These are phyloP conservation scores for Melieria crassipennis DNA, from an alignment of 2,888 invertebrate species.

Conservation along the genomic window DNA sequence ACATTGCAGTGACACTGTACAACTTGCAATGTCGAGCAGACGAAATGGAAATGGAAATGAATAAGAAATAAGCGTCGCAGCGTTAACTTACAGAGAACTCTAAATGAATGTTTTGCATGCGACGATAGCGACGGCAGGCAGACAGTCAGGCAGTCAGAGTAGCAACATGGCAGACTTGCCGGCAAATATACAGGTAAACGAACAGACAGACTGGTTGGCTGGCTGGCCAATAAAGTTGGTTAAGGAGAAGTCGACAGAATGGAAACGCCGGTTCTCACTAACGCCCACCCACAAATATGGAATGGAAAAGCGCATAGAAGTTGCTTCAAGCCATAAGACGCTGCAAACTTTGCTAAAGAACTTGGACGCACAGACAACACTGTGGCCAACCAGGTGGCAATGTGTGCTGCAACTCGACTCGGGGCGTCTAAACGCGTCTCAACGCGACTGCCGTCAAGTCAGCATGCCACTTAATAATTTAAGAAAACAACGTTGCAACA, in stretches of 20 bases:
- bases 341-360: not conserved
- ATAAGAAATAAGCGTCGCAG: constrained; percentile 24
- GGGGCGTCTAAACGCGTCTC: not conserved
- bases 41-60: constrained; percentile 20
- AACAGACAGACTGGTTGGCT: constrained; percentile 1
- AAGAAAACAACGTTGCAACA: constrained; percentile 9
- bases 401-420: not conserved
- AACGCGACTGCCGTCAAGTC: not conserved
- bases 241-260: constrained; percentile 2
- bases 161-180: not conserved
- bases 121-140: constrained; percentile 4
- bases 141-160: not conserved
- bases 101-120: constrained; percentile 27
- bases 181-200: not conserved
- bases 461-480: constrained; percentile 27
- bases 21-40: too few species aligned
- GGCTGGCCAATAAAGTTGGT: not conserved
- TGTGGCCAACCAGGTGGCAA: too few species aligned
- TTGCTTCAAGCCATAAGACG: not conserved
- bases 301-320: not conserved
- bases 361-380: too few species aligned
- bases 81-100: not conserved
- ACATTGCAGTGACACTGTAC: too few species aligned
- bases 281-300: too few species aligned
- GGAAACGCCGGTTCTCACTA: not conserved